phyloP scores from a whole-genome alignment of 2,888 invertebrate genomes.

The Cheilosia pagana region DNA sequence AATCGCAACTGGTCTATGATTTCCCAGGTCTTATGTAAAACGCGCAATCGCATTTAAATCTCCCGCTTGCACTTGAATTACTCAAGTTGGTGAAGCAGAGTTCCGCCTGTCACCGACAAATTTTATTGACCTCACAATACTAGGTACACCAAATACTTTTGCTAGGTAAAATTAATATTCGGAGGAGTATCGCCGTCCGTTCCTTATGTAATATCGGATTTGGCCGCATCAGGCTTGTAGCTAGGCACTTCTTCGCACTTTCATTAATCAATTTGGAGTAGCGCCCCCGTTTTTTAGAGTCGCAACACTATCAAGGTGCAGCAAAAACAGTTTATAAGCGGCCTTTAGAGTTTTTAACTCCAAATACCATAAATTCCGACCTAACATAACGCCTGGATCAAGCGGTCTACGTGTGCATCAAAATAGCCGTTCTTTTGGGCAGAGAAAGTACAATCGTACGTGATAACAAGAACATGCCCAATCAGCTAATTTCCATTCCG shows the following conservation, averaged over 20 bases:
- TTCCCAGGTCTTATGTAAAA: background rate
- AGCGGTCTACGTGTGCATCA: slow-evolving; percentile 23
- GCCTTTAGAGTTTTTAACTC: slow-evolving; percentile 19
- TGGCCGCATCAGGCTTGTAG: slow-evolving; percentile 14
- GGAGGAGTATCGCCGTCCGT: background rate
- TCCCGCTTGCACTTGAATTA: background rate
- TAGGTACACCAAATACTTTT: background rate
- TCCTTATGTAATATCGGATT: slow-evolving; percentile 55
- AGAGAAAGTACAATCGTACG: slow-evolving; percentile 69
- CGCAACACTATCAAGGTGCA: slow-evolving; percentile 3
- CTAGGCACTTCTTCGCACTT: slow-evolving; percentile 55
- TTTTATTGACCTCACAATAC: background rate
- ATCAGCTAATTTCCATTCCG: slow-evolving; percentile 67
- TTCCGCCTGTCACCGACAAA: background rate
- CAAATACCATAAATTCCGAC: slow-evolving; percentile 54
- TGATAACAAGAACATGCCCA: slow-evolving; percentile 65
- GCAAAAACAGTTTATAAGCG: slow-evolving; percentile 11
- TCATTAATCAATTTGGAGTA: slow-evolving; percentile 51
- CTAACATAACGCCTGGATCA: slow-evolving; percentile 40
- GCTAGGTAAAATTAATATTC: slow-evolving; percentile 43
- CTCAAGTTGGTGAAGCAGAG: background rate
- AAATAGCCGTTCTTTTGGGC: slow-evolving; percentile 68
- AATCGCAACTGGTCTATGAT: background rate
- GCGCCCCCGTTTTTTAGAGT: background rate
- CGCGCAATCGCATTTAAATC: background rate